A percentile compares a stretch with the other conserved stretches of the same genome.
Evolutionary conservation across 2,113 vertebrate species (phyloP).

Genomic region (Rhegmatorhina hoffmannsi): DNA sequence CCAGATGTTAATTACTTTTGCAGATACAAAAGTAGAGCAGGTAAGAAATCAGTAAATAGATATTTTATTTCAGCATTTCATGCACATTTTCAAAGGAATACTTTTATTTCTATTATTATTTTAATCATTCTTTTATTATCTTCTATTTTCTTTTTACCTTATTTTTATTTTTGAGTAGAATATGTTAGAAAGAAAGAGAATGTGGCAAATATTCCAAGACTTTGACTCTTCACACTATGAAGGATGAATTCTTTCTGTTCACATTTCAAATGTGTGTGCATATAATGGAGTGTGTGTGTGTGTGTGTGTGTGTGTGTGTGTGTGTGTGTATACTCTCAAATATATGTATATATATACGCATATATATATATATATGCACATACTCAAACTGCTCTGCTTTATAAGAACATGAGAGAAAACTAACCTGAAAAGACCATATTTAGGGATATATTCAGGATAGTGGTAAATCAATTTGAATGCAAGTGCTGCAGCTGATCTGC

Average conservation of each 20-base stretch:
- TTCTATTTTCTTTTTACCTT: background rate
- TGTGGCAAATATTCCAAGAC: background rate
- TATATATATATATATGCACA: background rate
- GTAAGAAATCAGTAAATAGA: background rate
- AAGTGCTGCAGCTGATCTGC: background rate
- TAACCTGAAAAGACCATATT: background rate
- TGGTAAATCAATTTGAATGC: background rate
- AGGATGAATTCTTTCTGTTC: background rate
- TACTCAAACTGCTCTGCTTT: background rate
- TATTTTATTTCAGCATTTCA: background rate
- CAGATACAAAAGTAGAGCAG: background rate
- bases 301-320: accelerated
- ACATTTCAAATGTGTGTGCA: background rate
- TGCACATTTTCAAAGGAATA: background rate
- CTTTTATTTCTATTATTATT: background rate
- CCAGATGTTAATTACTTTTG: background rate
- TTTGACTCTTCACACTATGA: background rate
- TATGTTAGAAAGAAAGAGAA: background rate
- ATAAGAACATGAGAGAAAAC: background rate
- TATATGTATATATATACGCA: no score
- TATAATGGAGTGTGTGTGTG: background rate
- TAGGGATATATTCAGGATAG: background rate
- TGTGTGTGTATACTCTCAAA: background rate
- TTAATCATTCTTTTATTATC: background rate
- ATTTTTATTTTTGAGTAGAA: background rate